Conservation (phyloP, 2,888 invertebrate species). For the Cryptus armator region DNA sequence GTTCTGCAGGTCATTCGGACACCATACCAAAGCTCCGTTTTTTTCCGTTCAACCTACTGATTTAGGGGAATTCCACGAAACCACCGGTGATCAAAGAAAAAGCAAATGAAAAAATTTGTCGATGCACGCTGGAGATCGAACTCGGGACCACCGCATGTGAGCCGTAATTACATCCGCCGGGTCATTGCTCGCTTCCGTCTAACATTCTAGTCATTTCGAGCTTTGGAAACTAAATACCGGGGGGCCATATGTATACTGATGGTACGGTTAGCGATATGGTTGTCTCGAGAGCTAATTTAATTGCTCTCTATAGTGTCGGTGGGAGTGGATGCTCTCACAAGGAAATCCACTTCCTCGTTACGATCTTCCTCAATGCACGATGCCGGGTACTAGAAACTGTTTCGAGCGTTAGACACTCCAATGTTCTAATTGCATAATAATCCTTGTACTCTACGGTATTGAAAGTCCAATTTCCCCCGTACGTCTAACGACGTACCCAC, state of each 20-base stretch:
- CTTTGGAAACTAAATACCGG: not conserved
- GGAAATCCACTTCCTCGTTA: constrained; percentile 8
- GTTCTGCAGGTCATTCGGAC: too few relatives aligned
- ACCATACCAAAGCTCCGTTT: too few relatives aligned
- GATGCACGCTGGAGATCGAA: too few relatives aligned
- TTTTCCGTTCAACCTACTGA: too few relatives aligned
- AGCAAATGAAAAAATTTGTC: too few relatives aligned
- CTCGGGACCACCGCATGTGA: too few relatives aligned
- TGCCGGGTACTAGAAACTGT: not conserved
- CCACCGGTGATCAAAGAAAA: too few relatives aligned
- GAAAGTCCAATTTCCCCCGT: constrained; percentile 6
- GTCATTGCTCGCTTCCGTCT: not conserved
- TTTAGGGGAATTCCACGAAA: too few relatives aligned
- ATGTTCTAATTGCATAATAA: constrained; percentile 8
- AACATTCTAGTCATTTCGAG: not conserved
- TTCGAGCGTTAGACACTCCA: not conserved
- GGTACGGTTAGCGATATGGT: not conserved
- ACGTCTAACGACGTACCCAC: not conserved
- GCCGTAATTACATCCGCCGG: too few relatives aligned
- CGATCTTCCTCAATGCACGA: not conserved
- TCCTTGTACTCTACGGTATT: not conserved
- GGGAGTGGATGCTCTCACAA: not conserved
- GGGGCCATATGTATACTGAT: not conserved
- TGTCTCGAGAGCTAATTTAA: constrained; percentile 5
- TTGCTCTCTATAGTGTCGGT: not conserved